Percentiles rank a stretch among this genome's conserved stretches.
phyloP scores from a whole-genome alignment of 2,888 invertebrate genomes.

The Zelleria hepariella region DNA sequence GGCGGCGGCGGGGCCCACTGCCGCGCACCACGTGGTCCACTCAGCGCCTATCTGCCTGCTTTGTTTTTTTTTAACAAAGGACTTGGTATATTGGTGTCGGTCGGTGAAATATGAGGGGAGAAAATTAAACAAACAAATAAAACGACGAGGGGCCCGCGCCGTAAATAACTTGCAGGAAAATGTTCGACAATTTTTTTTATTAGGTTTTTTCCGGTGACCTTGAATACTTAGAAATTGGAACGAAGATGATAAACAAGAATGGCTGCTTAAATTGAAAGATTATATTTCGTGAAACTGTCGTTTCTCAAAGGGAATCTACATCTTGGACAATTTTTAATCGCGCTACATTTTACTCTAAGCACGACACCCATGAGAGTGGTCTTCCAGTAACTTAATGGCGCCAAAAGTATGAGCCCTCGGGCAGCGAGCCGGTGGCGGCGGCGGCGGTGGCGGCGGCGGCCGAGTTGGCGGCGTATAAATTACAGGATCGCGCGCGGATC shows the following conservation, averaged over 20 bases:
- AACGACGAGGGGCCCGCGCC: neutral
- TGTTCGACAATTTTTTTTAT: neutral
- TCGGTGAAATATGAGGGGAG: neutral
- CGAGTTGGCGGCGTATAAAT: conserved; percentile 2
- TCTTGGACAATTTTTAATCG: neutral
- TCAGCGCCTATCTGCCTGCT: neutral
- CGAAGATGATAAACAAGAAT: neutral
- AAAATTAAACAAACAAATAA: neutral
- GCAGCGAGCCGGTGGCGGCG: neutral
- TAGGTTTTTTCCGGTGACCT: neutral
- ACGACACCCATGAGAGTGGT: neutral
- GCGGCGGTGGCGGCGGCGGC: neutral
- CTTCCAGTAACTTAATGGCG: neutral
- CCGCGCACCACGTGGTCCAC: neutral
- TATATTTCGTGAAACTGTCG: neutral
- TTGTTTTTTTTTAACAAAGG: neutral
- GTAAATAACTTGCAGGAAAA: neutral
- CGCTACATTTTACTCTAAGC: neutral
- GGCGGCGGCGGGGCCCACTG: neutral
- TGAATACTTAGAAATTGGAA: neutral
- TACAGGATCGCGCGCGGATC: neutral
- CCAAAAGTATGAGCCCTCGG: neutral
- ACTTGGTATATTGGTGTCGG: neutral
- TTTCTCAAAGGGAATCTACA: too few species aligned
- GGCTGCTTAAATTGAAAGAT: neutral